Evolutionary conservation across 2,888 invertebrate genomes (phyloP).

Genomic region (Phasia obesa): DNA sequence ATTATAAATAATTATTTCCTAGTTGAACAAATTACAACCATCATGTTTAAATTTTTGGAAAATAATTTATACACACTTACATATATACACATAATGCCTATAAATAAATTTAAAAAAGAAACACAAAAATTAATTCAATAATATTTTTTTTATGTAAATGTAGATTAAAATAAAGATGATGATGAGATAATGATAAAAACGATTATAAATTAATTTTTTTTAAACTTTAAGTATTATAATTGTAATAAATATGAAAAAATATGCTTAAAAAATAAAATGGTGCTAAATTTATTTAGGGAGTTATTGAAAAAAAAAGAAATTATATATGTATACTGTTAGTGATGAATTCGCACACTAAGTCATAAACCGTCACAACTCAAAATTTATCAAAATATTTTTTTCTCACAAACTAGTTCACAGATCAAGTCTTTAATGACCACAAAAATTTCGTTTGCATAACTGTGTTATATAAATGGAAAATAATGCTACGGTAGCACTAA

Average conservation of each 20-base stretch:
- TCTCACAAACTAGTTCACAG: too few species aligned
- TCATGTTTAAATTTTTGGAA: conserved; percentile 60
- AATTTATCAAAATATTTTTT: too few species aligned
- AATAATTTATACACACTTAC: conserved; percentile 57
- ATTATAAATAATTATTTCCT: conserved; percentile 52
- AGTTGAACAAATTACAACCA: conserved; percentile 55
- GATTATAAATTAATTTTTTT: conserved; percentile 66
- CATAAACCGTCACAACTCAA: too few species aligned
- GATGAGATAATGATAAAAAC: conserved; percentile 45
- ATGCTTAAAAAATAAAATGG: conserved; percentile 48
- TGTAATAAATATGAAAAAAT: conserved; percentile 72
- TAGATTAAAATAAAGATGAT: conserved; percentile 58
- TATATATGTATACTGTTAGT: too few species aligned
- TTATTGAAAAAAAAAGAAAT: too few species aligned
- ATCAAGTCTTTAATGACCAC: too few species aligned
- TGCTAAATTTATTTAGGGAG: not conserved
- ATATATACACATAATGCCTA: conserved; percentile 68
- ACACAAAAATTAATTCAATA: conserved; percentile 66
- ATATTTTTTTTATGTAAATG: conserved; percentile 70
- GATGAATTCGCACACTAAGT: too few species aligned
- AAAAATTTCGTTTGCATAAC: too few species aligned
- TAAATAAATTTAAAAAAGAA: conserved; percentile 66
- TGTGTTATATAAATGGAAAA: too few species aligned
- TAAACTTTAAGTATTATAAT: conserved; percentile 73
- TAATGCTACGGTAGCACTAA: too few species aligned